phyloP scores from a whole-genome alignment of 2,888 invertebrate species.

The Pseudolycoriella hygida region DNA sequence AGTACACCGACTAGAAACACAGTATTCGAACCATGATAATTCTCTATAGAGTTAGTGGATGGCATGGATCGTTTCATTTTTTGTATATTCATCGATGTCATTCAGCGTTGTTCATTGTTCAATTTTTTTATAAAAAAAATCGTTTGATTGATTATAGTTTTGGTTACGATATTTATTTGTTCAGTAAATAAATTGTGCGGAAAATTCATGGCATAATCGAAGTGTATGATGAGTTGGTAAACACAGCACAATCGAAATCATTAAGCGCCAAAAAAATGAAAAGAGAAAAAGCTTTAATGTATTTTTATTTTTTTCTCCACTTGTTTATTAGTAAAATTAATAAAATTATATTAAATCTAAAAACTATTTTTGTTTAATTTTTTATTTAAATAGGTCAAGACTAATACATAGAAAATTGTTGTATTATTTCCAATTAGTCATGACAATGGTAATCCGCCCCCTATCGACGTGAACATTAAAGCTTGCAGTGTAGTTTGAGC shows the following conservation, averaged over 20 bases:
- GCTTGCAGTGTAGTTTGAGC: too few relatives aligned
- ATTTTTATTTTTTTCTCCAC: background rate
- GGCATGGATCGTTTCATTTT: constrained; percentile 6
- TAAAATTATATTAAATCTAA: background rate
- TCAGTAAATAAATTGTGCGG: background rate
- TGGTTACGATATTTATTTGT: background rate
- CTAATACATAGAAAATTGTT: too few relatives aligned
- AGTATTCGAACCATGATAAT: constrained; percentile 94
- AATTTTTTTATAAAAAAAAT: background rate
- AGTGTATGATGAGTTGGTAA: background rate
- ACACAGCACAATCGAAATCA: background rate
- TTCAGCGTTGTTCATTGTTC: constrained; percentile 8
- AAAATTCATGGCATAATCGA: background rate
- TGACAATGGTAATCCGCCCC: constrained; percentile 28
- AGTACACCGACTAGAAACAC: constrained; percentile 94
- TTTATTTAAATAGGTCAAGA: background rate
- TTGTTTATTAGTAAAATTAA: too few relatives aligned
- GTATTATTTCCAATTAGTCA: constrained; percentile 8
- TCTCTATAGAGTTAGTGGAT: constrained; percentile 52
- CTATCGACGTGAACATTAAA: background rate
- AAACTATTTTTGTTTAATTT: background rate
- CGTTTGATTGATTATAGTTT: background rate
- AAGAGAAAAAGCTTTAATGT: constrained; percentile 1
- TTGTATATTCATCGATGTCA: constrained; percentile 5
- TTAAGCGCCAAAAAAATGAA: background rate